A percentile compares a stretch with the other conserved stretches of the same genome.
phyloP scores from a whole-genome alignment of 2,797 vertebrate species.

The Borostomias antarcticus region DNA sequence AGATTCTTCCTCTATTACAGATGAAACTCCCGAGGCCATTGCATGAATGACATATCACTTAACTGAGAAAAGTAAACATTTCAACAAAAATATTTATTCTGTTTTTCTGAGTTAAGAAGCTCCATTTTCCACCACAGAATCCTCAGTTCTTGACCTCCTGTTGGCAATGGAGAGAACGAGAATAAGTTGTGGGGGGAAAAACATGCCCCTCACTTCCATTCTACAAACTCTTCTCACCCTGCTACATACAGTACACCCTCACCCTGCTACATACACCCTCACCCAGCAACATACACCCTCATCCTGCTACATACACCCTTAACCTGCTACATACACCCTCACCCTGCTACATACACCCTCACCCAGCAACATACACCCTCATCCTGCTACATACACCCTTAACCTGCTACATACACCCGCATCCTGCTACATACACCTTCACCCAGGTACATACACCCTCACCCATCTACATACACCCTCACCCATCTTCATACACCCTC shows the following conservation, averaged over 20 bases:
- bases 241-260: too few species aligned
- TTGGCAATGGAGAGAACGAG: constrained; percentile 11
- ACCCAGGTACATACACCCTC: not conserved
- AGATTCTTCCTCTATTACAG: too few species aligned
- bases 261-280: too few species aligned
- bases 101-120: not conserved
- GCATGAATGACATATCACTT: too few species aligned
- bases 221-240: too few species aligned
- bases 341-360: not conserved
- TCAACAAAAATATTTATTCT: not conserved
- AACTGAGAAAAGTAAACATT: not conserved
- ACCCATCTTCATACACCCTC: not conserved
- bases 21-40: too few species aligned
- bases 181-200: not conserved
- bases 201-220: not conserved
- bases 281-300: too few species aligned
- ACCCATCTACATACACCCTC: not conserved
- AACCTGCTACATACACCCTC: too few species aligned
- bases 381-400: too few species aligned
- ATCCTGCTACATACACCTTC: not conserved
- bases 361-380: too few species aligned
- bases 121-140: not conserved
- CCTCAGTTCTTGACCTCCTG: constrained; percentile 44
- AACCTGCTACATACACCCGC: too few species aligned
- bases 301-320: too few species aligned